Evolutionary conservation across 2,888 invertebrate genomes (phyloP).

Genomic region (Eucriotettix oculatus): DNA sequence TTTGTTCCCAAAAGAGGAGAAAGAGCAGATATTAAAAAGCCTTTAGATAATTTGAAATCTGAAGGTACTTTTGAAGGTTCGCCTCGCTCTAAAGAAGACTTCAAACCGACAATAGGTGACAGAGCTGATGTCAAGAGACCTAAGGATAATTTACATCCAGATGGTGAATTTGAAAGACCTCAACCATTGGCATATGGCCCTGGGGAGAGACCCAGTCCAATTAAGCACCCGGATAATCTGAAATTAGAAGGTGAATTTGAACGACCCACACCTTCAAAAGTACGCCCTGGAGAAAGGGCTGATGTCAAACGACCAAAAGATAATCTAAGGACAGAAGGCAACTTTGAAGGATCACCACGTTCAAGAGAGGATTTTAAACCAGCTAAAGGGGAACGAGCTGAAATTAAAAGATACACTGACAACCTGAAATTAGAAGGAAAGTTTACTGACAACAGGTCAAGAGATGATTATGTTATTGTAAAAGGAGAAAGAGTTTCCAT

Average conservation of each 20-base stretch:
- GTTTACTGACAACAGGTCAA: constrained; percentile 17
- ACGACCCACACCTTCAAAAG: constrained; percentile 26
- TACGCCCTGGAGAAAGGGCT: constrained; percentile 19
- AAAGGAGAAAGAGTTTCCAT: constrained; percentile 35
- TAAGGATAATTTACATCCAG: constrained; percentile 23
- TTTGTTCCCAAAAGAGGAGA: constrained; percentile 11
- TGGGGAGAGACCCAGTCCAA: constrained; percentile 13
- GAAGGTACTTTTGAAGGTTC: constrained; percentile 28
- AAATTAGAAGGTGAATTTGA: constrained; percentile 23
- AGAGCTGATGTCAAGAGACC: constrained; percentile 17
- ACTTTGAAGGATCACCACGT: constrained; percentile 22
- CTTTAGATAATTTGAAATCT: constrained; percentile 43
- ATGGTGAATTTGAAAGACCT: constrained; percentile 24
- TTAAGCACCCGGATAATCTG: constrained; percentile 19
- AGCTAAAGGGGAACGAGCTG: constrained; percentile 17
- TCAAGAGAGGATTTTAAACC: constrained; percentile 26
- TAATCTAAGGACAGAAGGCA: constrained; percentile 23
- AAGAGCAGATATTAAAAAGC: constrained; percentile 17
- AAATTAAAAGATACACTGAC: constrained; percentile 22
- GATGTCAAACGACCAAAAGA: constrained; percentile 20
- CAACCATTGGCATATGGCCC: constrained; percentile 19
- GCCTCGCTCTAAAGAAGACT: constrained; percentile 12
- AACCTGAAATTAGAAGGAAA: constrained; percentile 31
- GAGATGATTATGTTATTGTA: constrained; percentile 24
- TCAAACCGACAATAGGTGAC: constrained; percentile 13